Evolutionary conservation across 1,140 invertebrate species (phyloP).

Genomic region (Trichonephila clavipes): DNA sequence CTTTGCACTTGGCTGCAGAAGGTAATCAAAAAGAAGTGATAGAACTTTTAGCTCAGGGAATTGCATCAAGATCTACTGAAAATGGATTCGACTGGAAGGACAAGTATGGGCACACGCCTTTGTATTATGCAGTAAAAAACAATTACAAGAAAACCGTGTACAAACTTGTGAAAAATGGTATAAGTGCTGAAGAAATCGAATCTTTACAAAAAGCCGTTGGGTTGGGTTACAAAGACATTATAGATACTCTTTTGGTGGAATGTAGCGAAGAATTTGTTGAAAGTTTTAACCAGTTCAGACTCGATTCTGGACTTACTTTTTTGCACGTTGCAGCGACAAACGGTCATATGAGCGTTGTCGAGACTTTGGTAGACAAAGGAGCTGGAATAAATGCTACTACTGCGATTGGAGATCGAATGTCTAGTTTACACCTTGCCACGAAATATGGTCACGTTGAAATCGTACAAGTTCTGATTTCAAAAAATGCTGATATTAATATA

Average conservation of each 20-base stretch:
- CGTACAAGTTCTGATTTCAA: constrained; percentile 21
- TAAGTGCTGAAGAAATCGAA: not conserved
- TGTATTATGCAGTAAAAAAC: constrained; percentile 54
- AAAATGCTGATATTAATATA: not conserved
- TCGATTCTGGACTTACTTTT: not conserved
- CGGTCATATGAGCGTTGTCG: not conserved
- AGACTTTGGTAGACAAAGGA: constrained; percentile 1
- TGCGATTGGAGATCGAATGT: not conserved
- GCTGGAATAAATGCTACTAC: not conserved
- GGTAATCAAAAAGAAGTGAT: constrained; percentile 81
- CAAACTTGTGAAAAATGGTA: not conserved
- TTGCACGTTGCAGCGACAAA: not conserved
- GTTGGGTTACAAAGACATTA: not conserved
- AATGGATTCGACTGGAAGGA: not conserved
- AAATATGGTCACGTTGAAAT: constrained; percentile 10
- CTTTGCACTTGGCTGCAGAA: constrained; percentile 25
- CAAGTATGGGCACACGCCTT: not conserved
- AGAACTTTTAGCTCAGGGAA: constrained; percentile 80
- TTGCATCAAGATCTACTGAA: constrained; percentile 70
- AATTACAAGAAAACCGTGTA: not conserved
- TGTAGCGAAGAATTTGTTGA: not conserved
- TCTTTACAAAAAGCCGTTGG: not conserved
- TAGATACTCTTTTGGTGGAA: constrained; percentile 15
- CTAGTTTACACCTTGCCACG: not conserved
- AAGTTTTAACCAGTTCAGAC: not conserved